These are phyloP conservation scores for Eilema sororculum DNA, from an alignment of 2,888 invertebrate species.

Conservation along the genomic window DNA sequence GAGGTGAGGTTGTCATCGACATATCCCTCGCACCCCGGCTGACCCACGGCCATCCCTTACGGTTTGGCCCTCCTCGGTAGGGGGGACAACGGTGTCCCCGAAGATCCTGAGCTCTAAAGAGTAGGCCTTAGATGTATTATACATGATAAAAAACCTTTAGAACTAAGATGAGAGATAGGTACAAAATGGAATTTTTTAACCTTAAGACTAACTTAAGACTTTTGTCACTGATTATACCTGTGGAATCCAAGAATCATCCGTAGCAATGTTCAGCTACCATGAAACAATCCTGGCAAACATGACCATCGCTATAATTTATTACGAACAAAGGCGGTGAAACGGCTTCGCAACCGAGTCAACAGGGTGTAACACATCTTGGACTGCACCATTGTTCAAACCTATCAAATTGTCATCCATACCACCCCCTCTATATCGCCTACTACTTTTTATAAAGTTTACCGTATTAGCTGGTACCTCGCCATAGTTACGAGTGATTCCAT, in stretches of 20 bases:
- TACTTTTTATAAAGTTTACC: constrained; percentile 77
- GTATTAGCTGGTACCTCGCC: constrained; percentile 54
- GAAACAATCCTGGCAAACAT: constrained; percentile 74
- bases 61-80: no score
- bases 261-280: constrained; percentile 69
- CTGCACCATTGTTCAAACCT: constrained; percentile 74
- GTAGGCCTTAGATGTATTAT: no score
- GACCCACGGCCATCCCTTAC: no score
- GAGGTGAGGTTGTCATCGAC: no score
- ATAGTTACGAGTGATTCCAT: constrained; percentile 50
- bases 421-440: constrained; percentile 64
- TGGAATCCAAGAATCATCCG: constrained; percentile 61
- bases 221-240: background rate
- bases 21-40: no score
- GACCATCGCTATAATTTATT: constrained; percentile 74
- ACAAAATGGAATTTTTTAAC: background rate
- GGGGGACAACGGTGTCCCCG: no score
- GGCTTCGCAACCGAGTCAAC: constrained; percentile 79
- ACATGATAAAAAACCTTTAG: no score
- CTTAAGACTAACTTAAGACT: no score
- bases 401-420: constrained; percentile 79
- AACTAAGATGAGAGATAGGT: background rate
- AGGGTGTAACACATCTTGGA: constrained; percentile 77
- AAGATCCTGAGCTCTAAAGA: no score
- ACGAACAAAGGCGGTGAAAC: constrained; percentile 80